These are phyloP conservation scores for Philereme transversata DNA, from an alignment of 2,888 invertebrate genomes.

Conservation along the genomic window DNA sequence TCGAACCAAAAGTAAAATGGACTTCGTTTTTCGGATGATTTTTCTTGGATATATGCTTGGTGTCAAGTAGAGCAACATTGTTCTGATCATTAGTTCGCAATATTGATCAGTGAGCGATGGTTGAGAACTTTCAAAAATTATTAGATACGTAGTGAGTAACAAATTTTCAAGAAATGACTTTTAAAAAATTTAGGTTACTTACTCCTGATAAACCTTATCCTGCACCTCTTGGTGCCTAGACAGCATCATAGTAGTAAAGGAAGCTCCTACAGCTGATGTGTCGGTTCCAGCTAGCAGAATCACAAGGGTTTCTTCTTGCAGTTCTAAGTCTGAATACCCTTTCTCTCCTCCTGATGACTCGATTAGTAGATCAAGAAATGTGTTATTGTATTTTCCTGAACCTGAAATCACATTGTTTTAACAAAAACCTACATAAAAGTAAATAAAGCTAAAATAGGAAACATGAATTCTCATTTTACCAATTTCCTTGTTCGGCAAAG, in stretches of 20 bases:
- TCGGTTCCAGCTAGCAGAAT: slow-evolving; percentile 54
- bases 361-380: not conserved
- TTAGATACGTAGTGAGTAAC: no score
- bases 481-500: not conserved
- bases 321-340: slow-evolving; percentile 37
- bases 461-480: not conserved
- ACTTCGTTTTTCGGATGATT: no score
- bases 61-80: no score
- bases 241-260: slow-evolving; percentile 48
- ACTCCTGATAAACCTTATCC: slow-evolving; percentile 45
- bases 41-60: no score
- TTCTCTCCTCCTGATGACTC: not conserved
- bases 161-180: no score
- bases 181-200: not conserved
- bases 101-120: no score
- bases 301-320: slow-evolving; percentile 50
- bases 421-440: not conserved
- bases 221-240: slow-evolving; percentile 49
- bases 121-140: no score
- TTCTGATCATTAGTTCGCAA: no score
- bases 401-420: not conserved
- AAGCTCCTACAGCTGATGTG: slow-evolving; percentile 50
- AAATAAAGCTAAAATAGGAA: not conserved
- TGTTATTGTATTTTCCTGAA: not conserved
- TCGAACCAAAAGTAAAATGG: no score